Evolutionary conservation across 2,888 invertebrate species (phyloP).

Genomic region (Calameuta pallipes): DNA sequence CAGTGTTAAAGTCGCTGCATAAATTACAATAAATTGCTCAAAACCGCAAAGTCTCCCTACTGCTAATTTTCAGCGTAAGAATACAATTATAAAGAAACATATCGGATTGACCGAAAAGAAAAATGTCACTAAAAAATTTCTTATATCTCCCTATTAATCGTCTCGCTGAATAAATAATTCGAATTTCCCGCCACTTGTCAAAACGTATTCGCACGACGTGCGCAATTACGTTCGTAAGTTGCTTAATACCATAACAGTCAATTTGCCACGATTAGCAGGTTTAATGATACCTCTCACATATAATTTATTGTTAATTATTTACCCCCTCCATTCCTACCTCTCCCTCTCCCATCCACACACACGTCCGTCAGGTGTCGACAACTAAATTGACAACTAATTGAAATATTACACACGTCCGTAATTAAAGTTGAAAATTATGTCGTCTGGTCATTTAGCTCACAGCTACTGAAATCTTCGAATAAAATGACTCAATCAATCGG

Average conservation of each 20-base stretch:
- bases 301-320: slow-evolving; percentile 64
- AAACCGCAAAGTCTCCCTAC: background rate
- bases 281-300: slow-evolving; percentile 57
- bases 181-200: slow-evolving; percentile 17
- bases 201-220: slow-evolving; percentile 46
- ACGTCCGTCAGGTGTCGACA: slow-evolving; percentile 57
- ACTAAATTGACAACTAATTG: slow-evolving; percentile 64
- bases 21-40: slow-evolving; percentile 3
- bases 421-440: slow-evolving; percentile 52
- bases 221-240: slow-evolving; percentile 52
- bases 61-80: background rate
- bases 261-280: slow-evolving; percentile 60
- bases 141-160: slow-evolving; percentile 19
- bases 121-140: slow-evolving; percentile 12
- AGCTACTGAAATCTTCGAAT: background rate
- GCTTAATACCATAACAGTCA: slow-evolving; percentile 63
- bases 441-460: slow-evolving; percentile 12
- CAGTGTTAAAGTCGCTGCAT: background rate
- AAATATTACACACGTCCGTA: slow-evolving; percentile 54
- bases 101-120: slow-evolving; percentile 6
- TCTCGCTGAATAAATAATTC: slow-evolving; percentile 35
- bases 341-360: slow-evolving; percentile 5
- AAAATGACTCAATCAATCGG: background rate
- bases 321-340: slow-evolving; percentile 14
- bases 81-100: background rate